phyloP scores from a whole-genome alignment of 1,140 invertebrate species.

The Scaptomyza montana region DNA sequence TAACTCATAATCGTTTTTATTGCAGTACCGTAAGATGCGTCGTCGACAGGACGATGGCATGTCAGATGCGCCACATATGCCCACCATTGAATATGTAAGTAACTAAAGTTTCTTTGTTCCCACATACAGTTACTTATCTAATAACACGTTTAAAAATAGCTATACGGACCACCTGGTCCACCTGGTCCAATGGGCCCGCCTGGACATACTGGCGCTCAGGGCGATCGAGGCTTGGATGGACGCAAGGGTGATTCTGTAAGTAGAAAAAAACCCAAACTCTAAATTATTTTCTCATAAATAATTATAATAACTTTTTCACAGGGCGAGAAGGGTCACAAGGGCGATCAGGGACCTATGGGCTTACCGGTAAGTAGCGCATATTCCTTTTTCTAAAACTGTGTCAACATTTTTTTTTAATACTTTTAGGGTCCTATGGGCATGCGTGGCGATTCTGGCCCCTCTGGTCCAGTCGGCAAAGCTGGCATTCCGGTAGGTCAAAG shows the following conservation, averaged over 20 bases:
- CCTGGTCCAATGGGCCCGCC: constrained; percentile 89
- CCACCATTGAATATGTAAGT: constrained; percentile 83
- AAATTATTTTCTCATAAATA: background rate
- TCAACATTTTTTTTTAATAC: too few species aligned
- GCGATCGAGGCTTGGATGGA: constrained; percentile 91
- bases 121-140: background rate
- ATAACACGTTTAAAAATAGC: constrained; percentile 29
- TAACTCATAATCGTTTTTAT: background rate
- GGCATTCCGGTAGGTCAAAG: constrained; percentile 89
- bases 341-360: constrained; percentile 96
- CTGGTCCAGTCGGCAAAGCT: constrained; percentile 90
- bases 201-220: constrained; percentile 91
- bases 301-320: constrained; percentile 79
- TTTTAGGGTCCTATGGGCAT: constrained; percentile 94
- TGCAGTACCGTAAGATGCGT: constrained; percentile 96
- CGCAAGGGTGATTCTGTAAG: constrained; percentile 93
- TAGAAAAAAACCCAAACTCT: constrained; percentile 69
- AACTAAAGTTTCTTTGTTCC: background rate
- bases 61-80: constrained; percentile 82
- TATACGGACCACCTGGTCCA: constrained; percentile 81
- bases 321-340: constrained; percentile 95
- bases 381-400: constrained; percentile 1
- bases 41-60: constrained; percentile 89
- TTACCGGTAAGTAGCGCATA: constrained; percentile 91
- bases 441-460: constrained; percentile 90